Conservation (phyloP, 2,113 vertebrate species). For the human region DNA sequence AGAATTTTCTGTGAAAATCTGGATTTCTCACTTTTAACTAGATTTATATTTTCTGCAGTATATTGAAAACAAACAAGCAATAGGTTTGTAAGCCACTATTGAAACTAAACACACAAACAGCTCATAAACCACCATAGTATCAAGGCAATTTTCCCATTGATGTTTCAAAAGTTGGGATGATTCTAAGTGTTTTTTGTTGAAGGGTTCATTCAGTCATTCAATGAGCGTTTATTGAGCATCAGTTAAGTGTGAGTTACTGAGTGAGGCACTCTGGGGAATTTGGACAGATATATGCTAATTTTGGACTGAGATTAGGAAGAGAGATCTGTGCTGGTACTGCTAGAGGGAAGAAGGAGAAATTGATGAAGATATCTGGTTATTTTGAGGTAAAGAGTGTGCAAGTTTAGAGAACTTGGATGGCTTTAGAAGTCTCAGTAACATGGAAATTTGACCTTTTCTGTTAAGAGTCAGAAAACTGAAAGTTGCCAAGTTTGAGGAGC, state of each 20-base stretch:
- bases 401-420: background rate
- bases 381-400: background rate
- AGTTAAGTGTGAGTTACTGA: background rate
- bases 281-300: background rate
- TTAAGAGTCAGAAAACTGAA: background rate
- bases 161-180: background rate
- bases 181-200: background rate
- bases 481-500: background rate
- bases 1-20: conserved; percentile 22
- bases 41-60: background rate
- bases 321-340: background rate
- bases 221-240: background rate
- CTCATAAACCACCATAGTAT: background rate
- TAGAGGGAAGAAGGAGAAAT: background rate
- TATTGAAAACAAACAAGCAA: background rate
- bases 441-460: background rate
- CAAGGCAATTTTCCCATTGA: background rate
- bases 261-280: background rate
- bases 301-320: background rate
- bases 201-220: background rate
- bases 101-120: background rate
- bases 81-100: background rate
- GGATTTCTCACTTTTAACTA: background rate
- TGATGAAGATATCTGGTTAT: background rate
- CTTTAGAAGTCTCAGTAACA: background rate